Percentiles rank a stretch among this genome's conserved stretches.
Evolutionary conservation across 2,113 vertebrate species (phyloP).

Genomic region (Leptobrachium ailaonicum): DNA sequence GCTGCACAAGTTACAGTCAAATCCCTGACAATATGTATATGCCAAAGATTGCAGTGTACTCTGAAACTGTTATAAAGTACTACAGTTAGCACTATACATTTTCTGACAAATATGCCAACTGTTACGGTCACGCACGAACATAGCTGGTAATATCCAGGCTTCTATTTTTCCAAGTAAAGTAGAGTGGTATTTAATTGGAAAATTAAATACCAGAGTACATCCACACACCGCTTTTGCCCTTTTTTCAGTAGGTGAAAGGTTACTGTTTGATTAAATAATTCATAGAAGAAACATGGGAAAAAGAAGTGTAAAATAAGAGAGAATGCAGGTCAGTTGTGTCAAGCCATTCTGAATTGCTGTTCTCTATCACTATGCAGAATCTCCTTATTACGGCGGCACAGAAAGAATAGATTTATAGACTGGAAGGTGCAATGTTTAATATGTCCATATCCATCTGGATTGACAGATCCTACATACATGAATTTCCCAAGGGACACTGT

Average conservation of each 20-base stretch:
- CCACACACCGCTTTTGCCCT: conserved; percentile 6
- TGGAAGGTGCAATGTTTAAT: conserved; percentile 68
- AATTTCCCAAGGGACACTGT: conserved; percentile 87
- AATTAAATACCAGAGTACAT: conserved; percentile 43
- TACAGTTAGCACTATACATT: too few species aligned
- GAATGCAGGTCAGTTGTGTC: conserved; percentile 69
- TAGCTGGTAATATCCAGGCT: too few species aligned
- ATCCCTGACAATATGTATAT: too few species aligned
- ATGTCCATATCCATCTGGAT: conserved; percentile 76
- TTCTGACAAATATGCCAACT: too few species aligned
- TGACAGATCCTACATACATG: conserved; percentile 79
- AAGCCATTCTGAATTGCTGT: conserved; percentile 67
- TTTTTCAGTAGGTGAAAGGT: conserved; percentile 50
- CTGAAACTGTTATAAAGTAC: too few species aligned
- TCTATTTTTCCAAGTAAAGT: neutral
- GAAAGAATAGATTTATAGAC: conserved; percentile 71
- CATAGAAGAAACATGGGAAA: conserved; percentile 48
- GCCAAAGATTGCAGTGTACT: too few species aligned
- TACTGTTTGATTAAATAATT: conserved; percentile 61
- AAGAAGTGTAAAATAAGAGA: conserved; percentile 50
- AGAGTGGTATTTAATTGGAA: conserved; percentile 3
- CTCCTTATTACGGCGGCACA: conserved; percentile 72
- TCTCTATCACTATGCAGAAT: conserved; percentile 79
- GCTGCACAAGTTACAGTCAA: too few species aligned
- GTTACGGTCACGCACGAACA: too few species aligned